Percentiles rank a stretch among this genome's conserved stretches.
Conservation (phyloP, 2,797 vertebrate genomes). For the Sebastes iracundus region DNA sequence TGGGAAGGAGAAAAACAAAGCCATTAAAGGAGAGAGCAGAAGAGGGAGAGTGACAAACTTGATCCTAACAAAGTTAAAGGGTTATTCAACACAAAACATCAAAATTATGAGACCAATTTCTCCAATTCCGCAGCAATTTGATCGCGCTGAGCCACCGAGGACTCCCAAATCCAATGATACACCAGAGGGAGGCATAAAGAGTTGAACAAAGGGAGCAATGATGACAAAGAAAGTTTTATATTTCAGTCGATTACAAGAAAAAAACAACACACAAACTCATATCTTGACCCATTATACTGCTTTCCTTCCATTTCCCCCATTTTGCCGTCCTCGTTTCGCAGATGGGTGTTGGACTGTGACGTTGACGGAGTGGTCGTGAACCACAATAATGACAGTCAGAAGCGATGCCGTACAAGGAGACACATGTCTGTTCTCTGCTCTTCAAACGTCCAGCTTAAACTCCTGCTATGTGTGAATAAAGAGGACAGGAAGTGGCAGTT, state of each 20-base stretch:
- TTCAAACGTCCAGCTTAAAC: constrained; percentile 82
- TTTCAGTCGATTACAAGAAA: constrained; percentile 59
- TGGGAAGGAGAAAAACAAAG: constrained; percentile 76
- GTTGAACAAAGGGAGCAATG: constrained; percentile 51
- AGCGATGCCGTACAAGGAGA: constrained; percentile 81
- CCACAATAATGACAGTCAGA: constrained; percentile 82
- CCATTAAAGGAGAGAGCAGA: constrained; percentile 69
- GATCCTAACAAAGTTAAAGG: constrained; percentile 82
- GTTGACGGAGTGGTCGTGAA: constrained; percentile 76
- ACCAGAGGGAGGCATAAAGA: constrained; percentile 51
- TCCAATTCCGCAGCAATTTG: constrained; percentile 70
- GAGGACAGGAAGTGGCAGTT: constrained; percentile 88
- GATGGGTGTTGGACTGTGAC: constrained; percentile 38
- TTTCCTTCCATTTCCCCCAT: constrained; percentile 35
- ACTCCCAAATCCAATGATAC: constrained; percentile 72
- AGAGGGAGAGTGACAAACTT: constrained; percentile 74
- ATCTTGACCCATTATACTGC: constrained; percentile 10
- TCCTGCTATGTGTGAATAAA: constrained; percentile 87
- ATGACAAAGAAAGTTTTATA: constrained; percentile 61
- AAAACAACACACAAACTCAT: constrained; percentile 29
- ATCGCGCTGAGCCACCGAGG: constrained; percentile 55
- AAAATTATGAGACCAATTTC: constrained; percentile 82
- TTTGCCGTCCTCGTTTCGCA: constrained; percentile 26
- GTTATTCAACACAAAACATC: constrained; percentile 74
- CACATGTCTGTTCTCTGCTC: constrained; percentile 86